Evolutionary conservation across 1,140 invertebrate species (phyloP).

Genomic region (Probaryconus sp.): DNA sequence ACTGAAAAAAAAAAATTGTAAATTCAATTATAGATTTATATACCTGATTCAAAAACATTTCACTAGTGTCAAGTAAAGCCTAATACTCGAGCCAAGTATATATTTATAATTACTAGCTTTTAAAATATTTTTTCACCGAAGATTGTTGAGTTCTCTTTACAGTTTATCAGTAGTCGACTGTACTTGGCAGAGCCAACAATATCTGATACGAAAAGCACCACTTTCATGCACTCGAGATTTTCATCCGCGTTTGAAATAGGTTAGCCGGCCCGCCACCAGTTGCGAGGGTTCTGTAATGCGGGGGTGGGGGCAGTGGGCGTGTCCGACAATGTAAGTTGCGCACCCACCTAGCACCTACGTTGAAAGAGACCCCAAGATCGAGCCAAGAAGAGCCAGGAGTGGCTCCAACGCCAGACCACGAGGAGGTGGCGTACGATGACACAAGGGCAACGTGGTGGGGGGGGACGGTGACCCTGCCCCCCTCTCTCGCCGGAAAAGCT

Average conservation of each 20-base stretch:
- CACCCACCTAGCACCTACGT: slow-evolving; percentile 69
- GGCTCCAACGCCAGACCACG: slow-evolving; percentile 7
- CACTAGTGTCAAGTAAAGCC: too few species aligned
- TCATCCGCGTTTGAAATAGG: slow-evolving; percentile 27
- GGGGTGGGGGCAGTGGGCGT: slow-evolving; percentile 69
- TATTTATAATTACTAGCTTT: too few species aligned
- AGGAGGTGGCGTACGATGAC: slow-evolving; percentile 26
- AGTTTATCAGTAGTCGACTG: too few species aligned
- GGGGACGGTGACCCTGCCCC: slow-evolving; percentile 6
- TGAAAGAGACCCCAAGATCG: slow-evolving; percentile 8
- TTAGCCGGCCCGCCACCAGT: slow-evolving; percentile 37
- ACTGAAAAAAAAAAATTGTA: too few species aligned
- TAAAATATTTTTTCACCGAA: too few species aligned
- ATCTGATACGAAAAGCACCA: too few species aligned
- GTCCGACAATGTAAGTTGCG: slow-evolving; percentile 60
- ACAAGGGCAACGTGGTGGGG: neutral
- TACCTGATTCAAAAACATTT: too few species aligned
- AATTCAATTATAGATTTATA: too few species aligned
- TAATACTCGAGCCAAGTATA: too few species aligned
- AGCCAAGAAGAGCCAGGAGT: slow-evolving; percentile 21
- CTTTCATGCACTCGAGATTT: too few species aligned
- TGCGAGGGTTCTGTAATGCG: slow-evolving; percentile 18
- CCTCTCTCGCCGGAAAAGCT: slow-evolving; percentile 19
- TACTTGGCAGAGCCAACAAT: too few species aligned
- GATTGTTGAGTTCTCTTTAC: too few species aligned